Evolutionary conservation across 2,797 vertebrate genomes (phyloP), one percentile per base, ranked within the genome.

Genomic region (Myotis pilosus): DNA sequence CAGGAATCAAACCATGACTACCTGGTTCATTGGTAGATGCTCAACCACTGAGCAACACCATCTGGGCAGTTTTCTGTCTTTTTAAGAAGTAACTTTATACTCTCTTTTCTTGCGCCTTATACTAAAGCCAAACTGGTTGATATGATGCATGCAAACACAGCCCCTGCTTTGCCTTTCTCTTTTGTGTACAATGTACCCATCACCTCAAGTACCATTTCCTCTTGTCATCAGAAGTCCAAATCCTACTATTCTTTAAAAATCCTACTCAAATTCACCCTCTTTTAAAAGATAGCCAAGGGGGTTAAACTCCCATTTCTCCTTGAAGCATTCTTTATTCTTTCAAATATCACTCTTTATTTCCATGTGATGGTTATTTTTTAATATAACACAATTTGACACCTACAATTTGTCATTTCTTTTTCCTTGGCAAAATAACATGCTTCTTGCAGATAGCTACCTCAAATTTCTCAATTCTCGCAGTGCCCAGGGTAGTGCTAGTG

Each of bases 131-230:
- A 76, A n/a, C 15, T 88, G 23, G n/a, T 23, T 16, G 82, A 28
- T 64, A 38, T 2, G 3, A 36, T 30, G 5, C 3, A 25, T 6
- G 7, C 12, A 3, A 33, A 30, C 1, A 33, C 0, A 76, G 2
- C 5, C 8, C 1, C 6, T 6, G 6, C 4, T 22, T 38, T 23
- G 19, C 78, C 16, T 17, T 60, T 44, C 44, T 74, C 38, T 33
- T 87, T 60, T 44, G 25, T 5, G 76, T 15, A 49, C 11, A 30
- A 2, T 19, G 2, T 12, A 4, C 20, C 28, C 33, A 38, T 30
- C 3, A 10, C 22, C n/a, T 38, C 28, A n/a, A 66, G 22, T 4
- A 91, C 10, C 12, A 66, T 30, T 78, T 84, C 23, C 25, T 57
- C 23, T 17, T 41, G 6, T 53, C 82, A 49, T 33, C 0, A 8